Evolutionary conservation across 2,888 invertebrate species (phyloP).

Genomic region (Cephus spinipes): DNA sequence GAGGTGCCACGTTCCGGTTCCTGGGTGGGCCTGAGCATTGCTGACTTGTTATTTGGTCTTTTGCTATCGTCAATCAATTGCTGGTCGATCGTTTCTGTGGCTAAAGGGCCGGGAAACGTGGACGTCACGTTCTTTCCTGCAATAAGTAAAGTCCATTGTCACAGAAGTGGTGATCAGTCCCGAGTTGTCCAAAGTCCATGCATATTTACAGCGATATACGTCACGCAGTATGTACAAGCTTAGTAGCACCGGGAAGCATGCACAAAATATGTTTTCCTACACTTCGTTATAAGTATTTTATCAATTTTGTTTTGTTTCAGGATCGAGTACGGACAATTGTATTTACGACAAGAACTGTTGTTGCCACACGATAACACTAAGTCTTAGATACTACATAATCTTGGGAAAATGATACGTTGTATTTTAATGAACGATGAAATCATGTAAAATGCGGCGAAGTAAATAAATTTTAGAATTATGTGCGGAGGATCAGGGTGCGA

Average conservation of each 20-base stretch:
- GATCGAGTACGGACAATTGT: background rate
- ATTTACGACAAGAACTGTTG: background rate
- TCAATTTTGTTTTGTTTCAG: background rate
- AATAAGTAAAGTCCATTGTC: constrained; percentile 58
- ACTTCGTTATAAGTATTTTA: background rate
- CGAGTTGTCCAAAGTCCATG: constrained; percentile 41
- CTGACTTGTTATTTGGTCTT: constrained; percentile 49
- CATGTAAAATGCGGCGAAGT: background rate
- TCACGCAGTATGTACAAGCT: constrained; percentile 36
- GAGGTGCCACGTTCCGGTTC: constrained; percentile 35
- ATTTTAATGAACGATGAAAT: background rate
- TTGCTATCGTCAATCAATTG: constrained; percentile 41
- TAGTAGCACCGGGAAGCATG: constrained; percentile 39
- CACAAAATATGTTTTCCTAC: constrained; percentile 22
- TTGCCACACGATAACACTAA: background rate
- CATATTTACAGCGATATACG: constrained; percentile 51
- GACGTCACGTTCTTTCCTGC: constrained; percentile 61
- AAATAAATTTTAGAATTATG: background rate
- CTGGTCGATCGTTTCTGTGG: constrained; percentile 43
- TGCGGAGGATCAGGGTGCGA: background rate
- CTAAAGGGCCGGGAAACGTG: constrained; percentile 52
- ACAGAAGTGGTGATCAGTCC: constrained; percentile 31
- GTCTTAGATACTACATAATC: background rate
- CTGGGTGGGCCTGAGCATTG: constrained; percentile 39
- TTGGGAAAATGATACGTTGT: background rate